phyloP scores from a whole-genome alignment of 1,140 invertebrate genomes.

The Meloidogyne chitwoodi region DNA sequence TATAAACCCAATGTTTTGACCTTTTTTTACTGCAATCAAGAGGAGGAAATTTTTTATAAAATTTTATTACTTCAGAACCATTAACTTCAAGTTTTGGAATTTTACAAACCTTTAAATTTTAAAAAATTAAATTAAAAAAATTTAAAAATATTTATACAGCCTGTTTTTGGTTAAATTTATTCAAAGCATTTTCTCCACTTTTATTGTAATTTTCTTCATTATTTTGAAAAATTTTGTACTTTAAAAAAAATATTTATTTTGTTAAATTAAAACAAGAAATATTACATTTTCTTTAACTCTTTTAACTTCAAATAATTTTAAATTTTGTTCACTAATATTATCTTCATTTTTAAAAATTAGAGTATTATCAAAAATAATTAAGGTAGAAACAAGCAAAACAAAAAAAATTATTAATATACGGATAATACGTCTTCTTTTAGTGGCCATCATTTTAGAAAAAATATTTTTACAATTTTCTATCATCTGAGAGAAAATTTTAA shows the following conservation, averaged over 20 bases:
- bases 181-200: neutral
- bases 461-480: neutral
- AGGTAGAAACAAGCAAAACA: neutral
- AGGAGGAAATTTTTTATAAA: slow-evolving; percentile 29
- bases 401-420: neutral
- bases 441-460: neutral
- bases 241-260: too few species aligned
- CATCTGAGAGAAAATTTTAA: neutral
- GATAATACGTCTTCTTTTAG: neutral
- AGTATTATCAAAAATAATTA: neutral
- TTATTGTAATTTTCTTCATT: too few species aligned
- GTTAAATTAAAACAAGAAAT: too few species aligned
- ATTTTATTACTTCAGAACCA: slow-evolving; percentile 32
- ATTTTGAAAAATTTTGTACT: too few species aligned
- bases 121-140: neutral
- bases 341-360: neutral
- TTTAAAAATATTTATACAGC: neutral
- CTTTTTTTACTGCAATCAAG: slow-evolving; percentile 13
- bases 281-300: neutral
- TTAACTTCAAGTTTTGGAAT: slow-evolving; percentile 42
- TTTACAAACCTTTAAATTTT: slow-evolving; percentile 27
- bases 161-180: too few species aligned
- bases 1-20: slow-evolving; percentile 27
- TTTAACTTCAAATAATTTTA: neutral
- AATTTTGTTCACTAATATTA: neutral